These are phyloP conservation scores for Phocoena sinus DNA, from an alignment of 2,113 vertebrate genomes.

Conservation along the genomic window DNA sequence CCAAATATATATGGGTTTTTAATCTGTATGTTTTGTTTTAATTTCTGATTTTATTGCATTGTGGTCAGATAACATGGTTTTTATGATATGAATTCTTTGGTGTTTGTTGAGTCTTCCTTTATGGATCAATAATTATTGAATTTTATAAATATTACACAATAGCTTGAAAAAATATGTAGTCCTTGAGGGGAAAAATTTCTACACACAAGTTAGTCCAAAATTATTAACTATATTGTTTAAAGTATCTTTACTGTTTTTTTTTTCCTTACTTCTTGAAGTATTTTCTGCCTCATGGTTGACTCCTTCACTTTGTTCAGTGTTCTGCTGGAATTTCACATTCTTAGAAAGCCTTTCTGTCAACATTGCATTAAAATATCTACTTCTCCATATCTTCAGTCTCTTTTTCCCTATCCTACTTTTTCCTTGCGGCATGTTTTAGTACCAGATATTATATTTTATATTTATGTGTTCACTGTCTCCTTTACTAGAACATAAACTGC, in stretches of 20 bases:
- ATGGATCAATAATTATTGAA: neutral
- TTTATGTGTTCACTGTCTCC: neutral
- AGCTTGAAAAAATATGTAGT: neutral
- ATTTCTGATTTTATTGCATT: slow-evolving; percentile 32
- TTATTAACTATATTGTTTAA: neutral
- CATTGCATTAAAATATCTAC: neutral
- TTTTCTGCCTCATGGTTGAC: neutral
- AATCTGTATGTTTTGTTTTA: neutral
- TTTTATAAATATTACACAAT: neutral
- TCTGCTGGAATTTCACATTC: neutral
- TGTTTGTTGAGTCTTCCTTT: neutral
- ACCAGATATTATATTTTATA: neutral
- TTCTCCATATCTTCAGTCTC: neutral
- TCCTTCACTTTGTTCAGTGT: neutral
- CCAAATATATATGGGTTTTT: neutral
- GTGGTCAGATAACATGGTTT: neutral
- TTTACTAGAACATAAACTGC: neutral
- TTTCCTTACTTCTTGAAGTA: neutral
- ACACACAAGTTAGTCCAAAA: neutral
- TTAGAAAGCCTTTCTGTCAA: neutral
- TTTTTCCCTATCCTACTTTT: neutral
- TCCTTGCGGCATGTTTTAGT: neutral
- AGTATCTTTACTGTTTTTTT: neutral
- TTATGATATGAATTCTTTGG: neutral
- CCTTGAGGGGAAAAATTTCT: neutral